phyloP scores from a whole-genome alignment of 2,113 vertebrate species.

The Oreotrochilus melanogaster region DNA sequence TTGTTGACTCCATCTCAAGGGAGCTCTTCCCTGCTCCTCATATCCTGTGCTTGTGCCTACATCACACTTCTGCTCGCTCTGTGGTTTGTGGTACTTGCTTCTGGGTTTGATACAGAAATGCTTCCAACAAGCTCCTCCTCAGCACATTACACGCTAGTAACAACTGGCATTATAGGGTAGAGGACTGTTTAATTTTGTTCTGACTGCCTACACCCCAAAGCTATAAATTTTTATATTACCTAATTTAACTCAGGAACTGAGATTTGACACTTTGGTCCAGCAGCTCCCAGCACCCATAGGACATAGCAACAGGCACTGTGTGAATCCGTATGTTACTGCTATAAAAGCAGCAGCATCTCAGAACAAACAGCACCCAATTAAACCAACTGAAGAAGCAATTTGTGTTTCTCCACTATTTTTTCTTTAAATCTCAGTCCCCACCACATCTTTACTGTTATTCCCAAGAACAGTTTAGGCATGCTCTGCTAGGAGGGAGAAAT shows the following conservation, averaged over 20 bases:
- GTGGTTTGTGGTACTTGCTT: background rate
- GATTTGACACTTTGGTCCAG: background rate
- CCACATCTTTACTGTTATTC: background rate
- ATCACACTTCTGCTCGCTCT: background rate
- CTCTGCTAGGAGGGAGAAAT: background rate
- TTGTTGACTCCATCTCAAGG: background rate
- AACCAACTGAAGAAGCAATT: background rate
- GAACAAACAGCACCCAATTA: rapidly evolving
- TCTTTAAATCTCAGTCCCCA: background rate
- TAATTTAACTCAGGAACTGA: background rate
- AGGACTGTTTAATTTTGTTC: background rate
- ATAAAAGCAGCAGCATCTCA: background rate
- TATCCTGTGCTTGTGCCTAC: background rate
- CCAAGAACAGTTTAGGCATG: background rate
- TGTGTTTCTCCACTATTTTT: background rate
- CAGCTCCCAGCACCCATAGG: background rate
- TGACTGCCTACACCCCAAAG: background rate
- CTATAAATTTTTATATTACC: background rate
- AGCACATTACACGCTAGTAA: background rate
- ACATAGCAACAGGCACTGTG: background rate
- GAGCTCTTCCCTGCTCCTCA: background rate
- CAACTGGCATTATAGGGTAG: background rate
- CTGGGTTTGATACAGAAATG: background rate
- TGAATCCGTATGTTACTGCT: background rate
- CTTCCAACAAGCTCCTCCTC: background rate